A percentile compares a stretch with the other conserved stretches of the same genome.
phyloP scores from a whole-genome alignment of 2,113 vertebrate species.

The Semicossyphus pulcher region DNA sequence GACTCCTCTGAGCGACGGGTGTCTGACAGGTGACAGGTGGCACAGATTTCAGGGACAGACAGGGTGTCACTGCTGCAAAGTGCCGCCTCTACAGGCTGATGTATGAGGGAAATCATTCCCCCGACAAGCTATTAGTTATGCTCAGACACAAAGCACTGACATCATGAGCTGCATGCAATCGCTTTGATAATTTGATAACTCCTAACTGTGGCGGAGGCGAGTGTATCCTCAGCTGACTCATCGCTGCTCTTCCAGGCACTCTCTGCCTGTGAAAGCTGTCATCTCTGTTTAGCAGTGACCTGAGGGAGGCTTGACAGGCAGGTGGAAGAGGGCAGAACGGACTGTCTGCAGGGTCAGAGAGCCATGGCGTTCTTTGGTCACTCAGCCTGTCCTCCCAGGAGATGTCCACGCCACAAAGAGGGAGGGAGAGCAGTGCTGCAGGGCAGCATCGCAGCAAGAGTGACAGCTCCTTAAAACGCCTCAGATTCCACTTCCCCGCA shows the following conservation, averaged over 20 bases:
- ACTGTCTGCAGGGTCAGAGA: conserved; percentile 60
- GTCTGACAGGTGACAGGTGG: conserved; percentile 68
- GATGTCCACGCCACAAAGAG: conserved; percentile 37
- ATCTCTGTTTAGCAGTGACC: conserved; percentile 48
- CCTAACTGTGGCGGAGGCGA: conserved; percentile 2
- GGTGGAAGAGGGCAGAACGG: conserved; percentile 43
- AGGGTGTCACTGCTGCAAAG: conserved; percentile 33
- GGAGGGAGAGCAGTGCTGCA: conserved; percentile 32
- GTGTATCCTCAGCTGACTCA: conserved; percentile 38
- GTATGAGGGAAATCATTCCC: conserved; percentile 20
- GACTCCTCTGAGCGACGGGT: conserved; percentile 14
- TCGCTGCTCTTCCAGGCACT: conserved; percentile 4
- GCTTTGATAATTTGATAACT: conserved; percentile 56
- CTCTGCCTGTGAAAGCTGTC: conserved; percentile 51
- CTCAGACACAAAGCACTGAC: conserved; percentile 45
- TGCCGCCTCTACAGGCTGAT: conserved; percentile 38
- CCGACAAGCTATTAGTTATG: conserved; percentile 61
- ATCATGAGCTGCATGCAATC: conserved; percentile 44
- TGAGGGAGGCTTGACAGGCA: conserved; percentile 49
- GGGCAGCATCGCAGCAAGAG: conserved; percentile 39
- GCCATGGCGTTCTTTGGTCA: conserved; percentile 27
- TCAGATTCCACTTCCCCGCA: conserved; percentile 37
- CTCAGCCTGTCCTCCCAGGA: conserved; percentile 22
- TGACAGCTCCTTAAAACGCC: conserved; percentile 59
- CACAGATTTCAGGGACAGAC: conserved; percentile 56